phyloP scores from a whole-genome alignment of 1,140 invertebrate genomes.

The Habropoda laboriosa region DNA sequence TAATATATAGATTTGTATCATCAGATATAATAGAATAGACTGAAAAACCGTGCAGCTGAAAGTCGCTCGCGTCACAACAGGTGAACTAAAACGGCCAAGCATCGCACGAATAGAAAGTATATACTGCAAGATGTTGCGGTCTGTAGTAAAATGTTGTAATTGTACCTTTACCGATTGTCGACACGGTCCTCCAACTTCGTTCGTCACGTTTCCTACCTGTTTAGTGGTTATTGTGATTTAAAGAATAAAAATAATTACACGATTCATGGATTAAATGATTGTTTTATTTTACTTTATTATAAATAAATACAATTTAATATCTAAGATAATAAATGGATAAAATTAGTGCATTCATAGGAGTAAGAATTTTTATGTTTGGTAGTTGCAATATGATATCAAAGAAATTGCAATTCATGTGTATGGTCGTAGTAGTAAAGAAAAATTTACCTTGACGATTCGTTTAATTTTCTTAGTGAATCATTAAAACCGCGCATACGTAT shows the following conservation, averaged over 20 bases:
- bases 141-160: conserved; percentile 3
- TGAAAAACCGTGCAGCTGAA: conserved; percentile 3
- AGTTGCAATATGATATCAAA: not conserved
- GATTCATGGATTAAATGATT: not conserved
- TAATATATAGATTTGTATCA: not conserved
- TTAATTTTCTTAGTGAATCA: not conserved
- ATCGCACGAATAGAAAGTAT: conserved; percentile 34
- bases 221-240: not conserved
- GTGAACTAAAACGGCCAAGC: conserved; percentile 30
- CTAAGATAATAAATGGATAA: not conserved
- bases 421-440: too few species aligned
- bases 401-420: not conserved
- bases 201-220: not conserved
- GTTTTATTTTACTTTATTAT: too few species aligned
- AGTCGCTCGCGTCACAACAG: conserved; percentile 36
- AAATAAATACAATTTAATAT: not conserved
- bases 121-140: conserved; percentile 12
- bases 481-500: not conserved
- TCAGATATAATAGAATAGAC: conserved; percentile 8
- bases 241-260: not conserved
- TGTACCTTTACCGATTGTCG: conserved; percentile 10
- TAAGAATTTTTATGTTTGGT: not conserved
- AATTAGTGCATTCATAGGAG: too few species aligned
- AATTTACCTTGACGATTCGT: not conserved
- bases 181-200: not conserved